Evolutionary conservation across 2,113 vertebrate species (phyloP), one percentile per base, ranked within the genome.

Genomic region (Sorex fumeus): DNA sequence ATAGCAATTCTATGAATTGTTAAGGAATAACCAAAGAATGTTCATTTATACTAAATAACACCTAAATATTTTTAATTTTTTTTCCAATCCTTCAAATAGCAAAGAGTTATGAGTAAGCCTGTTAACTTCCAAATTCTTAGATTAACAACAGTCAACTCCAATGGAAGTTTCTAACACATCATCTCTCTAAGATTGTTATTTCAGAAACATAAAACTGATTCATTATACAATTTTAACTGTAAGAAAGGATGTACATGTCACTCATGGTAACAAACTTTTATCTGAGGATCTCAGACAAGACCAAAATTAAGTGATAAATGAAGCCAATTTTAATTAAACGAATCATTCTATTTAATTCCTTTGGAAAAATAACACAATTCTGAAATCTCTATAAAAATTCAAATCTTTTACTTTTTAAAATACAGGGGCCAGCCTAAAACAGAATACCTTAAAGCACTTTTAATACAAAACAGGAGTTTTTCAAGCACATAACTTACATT

Each of bases 401-500:
- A 93, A 70, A 74, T 60, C 69, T 76, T n/a, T 8, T 88, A 28
- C 16, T 90, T 32, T 60, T 60, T 21, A 21, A 60, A 60, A 60
- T 69, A 88, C 0, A 95, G 3, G 21, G 64, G 18, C 45, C 6
- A 86, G 25, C n/a, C 76, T 92, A 90, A 91, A 6, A 90, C 74
- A 23, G 11, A 53, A 81, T 11, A 80, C 60, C 67, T 89, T 91
- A 78, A 81, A 93, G 75, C 12, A 89, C 18, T 70, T 85, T 60
- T 77, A 93, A 88, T 64, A 13, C 8, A 92, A 88, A 90, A 53
- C 32, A 45, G 93, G 40, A 82, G 25, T 92, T 91, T 85, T 84
- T 43, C 28, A 87, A 96, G 91, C 47, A 92, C 0, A 60, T 90
- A 85, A 99, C 99, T 99, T 99, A 99, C 99, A 99, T 98, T 99